phyloP scores from a whole-genome alignment of 1,140 invertebrate species.

The Aphelenchoides fujianensis region DNA sequence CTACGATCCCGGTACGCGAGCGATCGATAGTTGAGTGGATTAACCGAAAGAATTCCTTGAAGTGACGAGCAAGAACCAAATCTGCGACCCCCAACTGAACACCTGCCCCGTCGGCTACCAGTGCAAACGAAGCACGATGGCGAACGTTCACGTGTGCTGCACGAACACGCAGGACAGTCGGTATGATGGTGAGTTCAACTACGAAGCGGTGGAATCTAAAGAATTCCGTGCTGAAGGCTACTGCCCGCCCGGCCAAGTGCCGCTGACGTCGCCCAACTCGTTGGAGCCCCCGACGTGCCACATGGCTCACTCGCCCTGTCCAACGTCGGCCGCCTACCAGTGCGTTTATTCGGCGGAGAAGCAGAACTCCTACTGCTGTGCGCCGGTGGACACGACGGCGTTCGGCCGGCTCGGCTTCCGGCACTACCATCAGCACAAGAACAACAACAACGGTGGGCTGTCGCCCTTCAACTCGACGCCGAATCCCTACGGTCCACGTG shows the following conservation, averaged over 20 bases:
- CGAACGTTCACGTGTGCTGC: conserved; percentile 55
- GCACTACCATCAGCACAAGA: conserved; percentile 23
- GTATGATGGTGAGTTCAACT: too few relatives aligned
- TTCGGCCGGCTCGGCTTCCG: conserved; percentile 2
- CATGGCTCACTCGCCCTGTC: conserved; percentile 58
- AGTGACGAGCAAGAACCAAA: conserved; percentile 42
- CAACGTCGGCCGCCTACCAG: conserved; percentile 55
- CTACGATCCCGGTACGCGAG: conserved; percentile 42
- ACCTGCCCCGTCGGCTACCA: conserved; percentile 47
- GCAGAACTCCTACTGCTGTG: conserved; percentile 60
- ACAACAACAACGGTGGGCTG: background rate
- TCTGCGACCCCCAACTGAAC: conserved; percentile 42
- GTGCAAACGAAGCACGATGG: conserved; percentile 54
- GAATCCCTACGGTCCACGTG: conserved; percentile 16
- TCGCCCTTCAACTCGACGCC: conserved; percentile 8
- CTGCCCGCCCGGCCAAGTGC: conserved; percentile 57
- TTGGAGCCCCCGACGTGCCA: conserved; percentile 55
- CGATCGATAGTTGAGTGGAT: conserved; percentile 1
- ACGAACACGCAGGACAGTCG: conserved; percentile 40
- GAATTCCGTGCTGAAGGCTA: too few relatives aligned
- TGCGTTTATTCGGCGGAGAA: conserved; percentile 61
- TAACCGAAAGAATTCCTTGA: conserved; percentile 14
- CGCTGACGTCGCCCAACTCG: conserved; percentile 44
- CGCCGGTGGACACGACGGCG: conserved; percentile 51
- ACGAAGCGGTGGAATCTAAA: too few relatives aligned